A percentile compares a stretch with the other conserved stretches of the same genome.
Conservation (phyloP, 2,113 vertebrate genomes). For the Oplegnathus fasciatus region DNA sequence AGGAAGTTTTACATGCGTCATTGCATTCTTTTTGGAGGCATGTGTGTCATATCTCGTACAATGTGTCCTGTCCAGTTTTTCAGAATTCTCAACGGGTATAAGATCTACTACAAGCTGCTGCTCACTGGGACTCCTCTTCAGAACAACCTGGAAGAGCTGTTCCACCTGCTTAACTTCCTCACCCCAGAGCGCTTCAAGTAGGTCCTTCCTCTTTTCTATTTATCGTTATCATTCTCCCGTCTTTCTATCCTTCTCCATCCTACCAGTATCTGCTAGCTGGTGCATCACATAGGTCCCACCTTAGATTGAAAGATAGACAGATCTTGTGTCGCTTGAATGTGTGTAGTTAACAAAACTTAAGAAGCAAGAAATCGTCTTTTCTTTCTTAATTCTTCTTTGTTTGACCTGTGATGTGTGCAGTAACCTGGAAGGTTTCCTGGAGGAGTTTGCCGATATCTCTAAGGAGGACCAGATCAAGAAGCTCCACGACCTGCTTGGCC, state of each 20-base stretch:
- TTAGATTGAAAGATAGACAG: background rate
- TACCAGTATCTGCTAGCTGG: background rate
- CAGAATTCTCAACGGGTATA: constrained; percentile 96
- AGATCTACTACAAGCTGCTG: constrained; percentile 98
- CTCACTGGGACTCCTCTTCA: constrained; percentile 97
- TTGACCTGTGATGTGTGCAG: constrained; percentile 76
- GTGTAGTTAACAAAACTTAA: background rate
- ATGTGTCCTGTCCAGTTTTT: constrained; percentile 89
- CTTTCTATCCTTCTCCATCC: background rate
- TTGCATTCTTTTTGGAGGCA: background rate
- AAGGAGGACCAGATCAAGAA: constrained; percentile 99
- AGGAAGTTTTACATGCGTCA: constrained; percentile 2
- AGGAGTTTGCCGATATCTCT: constrained; percentile 99
- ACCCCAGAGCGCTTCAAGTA: constrained; percentile 98
- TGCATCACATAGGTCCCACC: background rate
- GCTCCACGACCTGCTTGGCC: constrained; percentile 95
- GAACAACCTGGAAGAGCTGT: constrained; percentile 99
- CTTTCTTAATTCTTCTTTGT: background rate
- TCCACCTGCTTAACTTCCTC: constrained; percentile 98
- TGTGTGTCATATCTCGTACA: background rate
- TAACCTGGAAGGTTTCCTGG: constrained; percentile 98
- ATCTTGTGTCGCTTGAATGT: background rate
- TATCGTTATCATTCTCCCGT: background rate
- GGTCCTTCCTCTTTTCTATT: constrained; percentile 48
- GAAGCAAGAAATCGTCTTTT: background rate